Conservation (phyloP, 2,888 invertebrate species). For the Sialis fuliginosa region DNA sequence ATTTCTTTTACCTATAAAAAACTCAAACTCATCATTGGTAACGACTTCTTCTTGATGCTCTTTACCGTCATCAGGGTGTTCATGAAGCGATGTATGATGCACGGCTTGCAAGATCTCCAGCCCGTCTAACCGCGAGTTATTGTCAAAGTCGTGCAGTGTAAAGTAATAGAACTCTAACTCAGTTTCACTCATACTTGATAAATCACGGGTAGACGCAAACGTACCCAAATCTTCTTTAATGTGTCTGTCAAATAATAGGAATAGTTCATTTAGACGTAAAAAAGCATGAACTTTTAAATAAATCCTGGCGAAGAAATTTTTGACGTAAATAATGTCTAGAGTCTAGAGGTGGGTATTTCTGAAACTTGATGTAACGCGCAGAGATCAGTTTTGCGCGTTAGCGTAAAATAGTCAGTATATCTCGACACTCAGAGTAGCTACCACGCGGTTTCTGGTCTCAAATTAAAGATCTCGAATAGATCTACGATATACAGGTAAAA, state of each 20-base stretch:
- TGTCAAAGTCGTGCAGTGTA: constrained; percentile 76
- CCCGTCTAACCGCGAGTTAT: constrained; percentile 77
- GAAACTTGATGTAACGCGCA: too few relatives aligned
- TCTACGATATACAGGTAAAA: too few relatives aligned
- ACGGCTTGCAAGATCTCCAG: constrained; percentile 74
- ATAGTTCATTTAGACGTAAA: too few relatives aligned
- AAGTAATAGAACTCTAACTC: constrained; percentile 77
- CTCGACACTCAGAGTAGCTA: too few relatives aligned
- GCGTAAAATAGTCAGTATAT: too few relatives aligned
- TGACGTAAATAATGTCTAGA: too few relatives aligned
- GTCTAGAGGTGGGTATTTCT: too few relatives aligned
- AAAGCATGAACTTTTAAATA: too few relatives aligned
- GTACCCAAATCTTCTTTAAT: constrained; percentile 59
- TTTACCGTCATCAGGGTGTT: constrained; percentile 25
- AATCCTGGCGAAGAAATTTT: too few relatives aligned
- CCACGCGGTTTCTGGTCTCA: too few relatives aligned
- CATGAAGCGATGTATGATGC: constrained; percentile 51
- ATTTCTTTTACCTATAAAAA: constrained; percentile 28
- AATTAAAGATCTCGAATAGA: too few relatives aligned
- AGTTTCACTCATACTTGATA: constrained; percentile 62
- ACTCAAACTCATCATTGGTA: constrained; percentile 25
- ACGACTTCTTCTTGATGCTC: constrained; percentile 16
- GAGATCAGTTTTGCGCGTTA: too few relatives aligned
- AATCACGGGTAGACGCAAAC: constrained; percentile 35
- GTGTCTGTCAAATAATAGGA: constrained; percentile 54